Percentiles rank a stretch among this genome's conserved stretches.
Evolutionary conservation across 1,140 invertebrate genomes (phyloP).

Genomic region (Calosoma granatense): DNA sequence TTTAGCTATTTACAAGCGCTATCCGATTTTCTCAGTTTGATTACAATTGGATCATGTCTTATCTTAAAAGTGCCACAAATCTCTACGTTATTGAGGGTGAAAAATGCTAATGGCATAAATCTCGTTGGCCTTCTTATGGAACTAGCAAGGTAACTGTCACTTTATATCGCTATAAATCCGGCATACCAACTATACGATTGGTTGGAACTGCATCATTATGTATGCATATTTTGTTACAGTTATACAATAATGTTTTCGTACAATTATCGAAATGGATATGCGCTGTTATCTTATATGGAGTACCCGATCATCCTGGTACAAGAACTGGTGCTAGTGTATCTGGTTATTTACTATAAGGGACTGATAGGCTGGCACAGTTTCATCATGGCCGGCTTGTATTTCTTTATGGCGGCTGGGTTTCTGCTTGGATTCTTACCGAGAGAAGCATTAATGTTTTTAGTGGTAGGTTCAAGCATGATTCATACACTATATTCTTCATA

Average conservation of each 20-base stretch:
- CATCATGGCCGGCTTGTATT: conserved; percentile 37
- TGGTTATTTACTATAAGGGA: conserved; percentile 49
- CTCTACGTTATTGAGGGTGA: conserved; percentile 42
- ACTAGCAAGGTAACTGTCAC: conserved; percentile 45
- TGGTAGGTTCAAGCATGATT: conserved; percentile 41
- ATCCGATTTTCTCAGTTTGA: conserved; percentile 47
- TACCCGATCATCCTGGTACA: conserved; percentile 60
- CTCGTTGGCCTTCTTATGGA: conserved; percentile 51
- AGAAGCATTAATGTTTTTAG: conserved; percentile 42
- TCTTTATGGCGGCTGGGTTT: conserved; percentile 37
- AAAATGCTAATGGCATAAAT: conserved; percentile 51
- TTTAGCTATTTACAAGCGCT: conserved; percentile 32
- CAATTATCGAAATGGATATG: conserved; percentile 56
- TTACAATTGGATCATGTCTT: conserved; percentile 55
- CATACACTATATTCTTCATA: conserved; percentile 14
- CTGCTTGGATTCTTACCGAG: conserved; percentile 42
- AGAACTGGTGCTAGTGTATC: conserved; percentile 53
- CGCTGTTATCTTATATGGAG: conserved; percentile 58
- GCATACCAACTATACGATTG: no score
- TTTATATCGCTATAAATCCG: conserved; percentile 4
- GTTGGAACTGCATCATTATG: no score
- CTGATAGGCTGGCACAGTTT: conserved; percentile 36
- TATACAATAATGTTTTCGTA: conserved; percentile 60
- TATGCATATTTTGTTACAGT: conserved; percentile 41
- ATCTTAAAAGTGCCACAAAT: conserved; percentile 65